Evolutionary conservation across 2,113 vertebrate species (phyloP).

Genomic region (Pangasianodon gigas): DNA sequence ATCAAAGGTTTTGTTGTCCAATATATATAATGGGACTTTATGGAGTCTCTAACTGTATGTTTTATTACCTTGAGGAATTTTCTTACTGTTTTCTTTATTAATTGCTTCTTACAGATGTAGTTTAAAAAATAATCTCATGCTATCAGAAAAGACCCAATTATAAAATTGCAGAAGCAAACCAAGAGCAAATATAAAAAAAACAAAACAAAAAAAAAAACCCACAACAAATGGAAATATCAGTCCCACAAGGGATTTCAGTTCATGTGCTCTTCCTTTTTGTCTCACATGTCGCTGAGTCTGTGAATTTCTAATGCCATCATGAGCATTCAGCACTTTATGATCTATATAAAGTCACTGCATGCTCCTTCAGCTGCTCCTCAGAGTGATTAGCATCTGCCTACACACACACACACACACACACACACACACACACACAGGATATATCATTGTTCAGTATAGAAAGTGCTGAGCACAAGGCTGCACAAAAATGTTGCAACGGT

Average conservation of each 20-base stretch:
- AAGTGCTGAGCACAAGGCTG: conserved; percentile 58
- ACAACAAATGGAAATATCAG: neutral
- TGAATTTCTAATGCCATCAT: conserved; percentile 20
- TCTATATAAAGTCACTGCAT: conserved; percentile 40
- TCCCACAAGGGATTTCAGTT: neutral
- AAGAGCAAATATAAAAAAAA: conserved; percentile 17
- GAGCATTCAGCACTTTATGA: conserved; percentile 49
- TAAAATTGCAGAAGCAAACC: conserved; percentile 34
- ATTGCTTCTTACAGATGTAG: neutral
- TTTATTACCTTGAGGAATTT: neutral
- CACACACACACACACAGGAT: conserved; percentile 39
- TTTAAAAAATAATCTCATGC: neutral
- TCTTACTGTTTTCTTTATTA: neutral
- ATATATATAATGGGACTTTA: neutral
- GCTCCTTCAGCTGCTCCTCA: conserved; percentile 25
- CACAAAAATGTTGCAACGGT: conserved; percentile 62
- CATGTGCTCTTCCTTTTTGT: conserved; percentile 9
- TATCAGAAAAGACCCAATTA: conserved; percentile 17
- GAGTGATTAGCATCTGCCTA: conserved; percentile 45
- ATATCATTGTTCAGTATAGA: conserved; percentile 29
- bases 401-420: conserved; percentile 39
- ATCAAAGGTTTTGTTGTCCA: neutral
- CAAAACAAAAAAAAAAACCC: neutral
- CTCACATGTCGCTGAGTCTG: conserved; percentile 26
- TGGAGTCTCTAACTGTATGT: neutral